Evolutionary conservation across 2,797 vertebrate species (phyloP).

Genomic region (Acomys russatus): DNA sequence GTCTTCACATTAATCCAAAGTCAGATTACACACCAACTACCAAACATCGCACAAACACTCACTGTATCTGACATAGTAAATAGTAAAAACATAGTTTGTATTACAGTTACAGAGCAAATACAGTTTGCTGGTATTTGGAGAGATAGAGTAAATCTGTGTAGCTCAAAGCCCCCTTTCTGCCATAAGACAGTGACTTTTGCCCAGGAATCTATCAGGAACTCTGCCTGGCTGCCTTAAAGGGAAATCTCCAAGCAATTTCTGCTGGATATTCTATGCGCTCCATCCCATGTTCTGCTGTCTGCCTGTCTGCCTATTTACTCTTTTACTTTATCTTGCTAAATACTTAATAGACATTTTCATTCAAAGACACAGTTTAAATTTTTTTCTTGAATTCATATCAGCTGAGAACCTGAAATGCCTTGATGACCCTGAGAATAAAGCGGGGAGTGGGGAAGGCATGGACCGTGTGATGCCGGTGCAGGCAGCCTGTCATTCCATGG

Average conservation of each 20-base stretch:
- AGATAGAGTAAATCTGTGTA: not conserved
- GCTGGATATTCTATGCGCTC: not conserved
- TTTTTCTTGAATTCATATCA: not conserved
- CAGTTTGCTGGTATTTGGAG: not conserved
- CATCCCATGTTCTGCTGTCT: not conserved
- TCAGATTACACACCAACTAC: not conserved
- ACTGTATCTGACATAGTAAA: not conserved
- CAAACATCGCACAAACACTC: not conserved
- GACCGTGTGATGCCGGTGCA: not conserved
- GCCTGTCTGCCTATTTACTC: not conserved
- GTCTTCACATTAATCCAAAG: constrained; percentile 27
- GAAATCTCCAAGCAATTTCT: not conserved
- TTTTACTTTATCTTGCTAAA: not conserved
- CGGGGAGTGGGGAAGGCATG: no score
- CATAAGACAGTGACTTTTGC: not conserved
- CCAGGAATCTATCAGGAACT: not conserved
- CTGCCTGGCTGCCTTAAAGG: not conserved
- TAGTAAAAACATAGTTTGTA: no score
- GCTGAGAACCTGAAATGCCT: not conserved
- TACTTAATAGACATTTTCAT: not conserved
- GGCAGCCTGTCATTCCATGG: not conserved
- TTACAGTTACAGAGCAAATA: not conserved
- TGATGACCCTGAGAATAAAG: not conserved
- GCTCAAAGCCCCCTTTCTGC: not conserved
- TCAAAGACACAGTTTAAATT: not conserved